phyloP scores from a whole-genome alignment of 1,140 invertebrate species.

The Monomorium pharaonis region DNA sequence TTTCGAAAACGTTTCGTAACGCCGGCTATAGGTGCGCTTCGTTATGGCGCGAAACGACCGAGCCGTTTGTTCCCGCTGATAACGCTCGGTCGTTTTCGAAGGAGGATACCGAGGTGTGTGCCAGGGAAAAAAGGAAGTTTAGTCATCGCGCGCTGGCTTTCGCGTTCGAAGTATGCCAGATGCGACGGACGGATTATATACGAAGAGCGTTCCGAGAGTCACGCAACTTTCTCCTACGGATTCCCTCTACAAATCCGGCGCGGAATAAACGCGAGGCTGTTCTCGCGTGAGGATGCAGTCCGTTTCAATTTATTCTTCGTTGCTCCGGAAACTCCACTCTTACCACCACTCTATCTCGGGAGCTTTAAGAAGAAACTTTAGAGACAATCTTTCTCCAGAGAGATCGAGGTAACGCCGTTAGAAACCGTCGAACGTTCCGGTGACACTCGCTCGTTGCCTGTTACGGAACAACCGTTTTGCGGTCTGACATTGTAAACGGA shows the following conservation, averaged over 20 bases:
- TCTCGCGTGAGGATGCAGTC: neutral
- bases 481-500: slow-evolving; percentile 30
- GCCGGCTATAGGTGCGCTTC: slow-evolving; percentile 34
- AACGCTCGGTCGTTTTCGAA: slow-evolving; percentile 45
- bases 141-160: neutral
- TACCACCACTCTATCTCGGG: no score
- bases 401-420: neutral
- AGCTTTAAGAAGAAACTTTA: no score
- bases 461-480: neutral
- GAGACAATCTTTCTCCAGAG: no score
- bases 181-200: slow-evolving; percentile 5
- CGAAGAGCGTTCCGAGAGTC: neutral
- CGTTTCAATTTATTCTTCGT: neutral
- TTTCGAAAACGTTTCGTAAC: slow-evolving; percentile 7
- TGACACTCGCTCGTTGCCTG: neutral
- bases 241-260: neutral
- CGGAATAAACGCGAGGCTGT: neutral
- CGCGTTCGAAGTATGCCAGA: slow-evolving; percentile 15
- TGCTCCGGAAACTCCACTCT: neutral
- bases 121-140: neutral
- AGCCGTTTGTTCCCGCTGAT: slow-evolving; percentile 58
- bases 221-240: slow-evolving; percentile 2
- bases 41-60: slow-evolving; percentile 30
- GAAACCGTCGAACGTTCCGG: neutral
- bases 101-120: slow-evolving; percentile 5